Base-by-base conservation (phyloP, 2,113 vertebrate species). In the Lepisosteus oculatus region DNA sequence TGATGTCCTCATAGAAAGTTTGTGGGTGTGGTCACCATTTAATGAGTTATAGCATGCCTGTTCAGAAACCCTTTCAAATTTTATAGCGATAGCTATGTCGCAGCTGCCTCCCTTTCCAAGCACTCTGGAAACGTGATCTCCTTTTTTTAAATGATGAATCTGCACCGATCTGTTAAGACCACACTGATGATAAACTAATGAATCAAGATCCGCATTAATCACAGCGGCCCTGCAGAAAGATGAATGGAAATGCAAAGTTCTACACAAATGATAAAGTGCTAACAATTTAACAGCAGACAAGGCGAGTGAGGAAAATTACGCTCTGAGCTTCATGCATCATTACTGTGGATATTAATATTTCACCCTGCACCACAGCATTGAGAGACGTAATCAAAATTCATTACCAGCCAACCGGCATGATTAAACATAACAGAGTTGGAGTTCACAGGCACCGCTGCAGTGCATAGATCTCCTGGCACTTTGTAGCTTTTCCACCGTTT, bases 351-450 rank as follows among this genome's bases (percentile, higher is more conserved):
- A 98, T 98, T 98, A 96, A 98, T 96, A 96, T 95, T 94, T 94
- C 92, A 92, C 90, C 88, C 91, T 85, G 90, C 51, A 90, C 92
- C 92, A 90, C 92, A 91, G 93, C 91, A 91, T 97, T 92, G 87
- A 95, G 93, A 96, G 95, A 92, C 95, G 93, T 97, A 96, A 98
- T 99, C 95, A 97, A 96, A 98, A 97, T 97, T 98, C 95, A 97
- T 97, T 97, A 98, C 93, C 92, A 92, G 93, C 90, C 92, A 94
- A 94, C 91, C 93, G 90, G 95, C 93, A 94, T 98, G 97, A 98
- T 97, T 98, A 98, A 99, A 96, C 93, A 93, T 92, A 95, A 95
- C 93, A 95, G 93, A 92, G 92, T 93, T 88, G 86, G 91, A 88
- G 92, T 94, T 92, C 91, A 82, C 73, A 78, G 78, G 70, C 76